These are phyloP conservation scores for Dynastes tityus DNA, from an alignment of 2,888 invertebrate genomes.

Conservation along the genomic window DNA sequence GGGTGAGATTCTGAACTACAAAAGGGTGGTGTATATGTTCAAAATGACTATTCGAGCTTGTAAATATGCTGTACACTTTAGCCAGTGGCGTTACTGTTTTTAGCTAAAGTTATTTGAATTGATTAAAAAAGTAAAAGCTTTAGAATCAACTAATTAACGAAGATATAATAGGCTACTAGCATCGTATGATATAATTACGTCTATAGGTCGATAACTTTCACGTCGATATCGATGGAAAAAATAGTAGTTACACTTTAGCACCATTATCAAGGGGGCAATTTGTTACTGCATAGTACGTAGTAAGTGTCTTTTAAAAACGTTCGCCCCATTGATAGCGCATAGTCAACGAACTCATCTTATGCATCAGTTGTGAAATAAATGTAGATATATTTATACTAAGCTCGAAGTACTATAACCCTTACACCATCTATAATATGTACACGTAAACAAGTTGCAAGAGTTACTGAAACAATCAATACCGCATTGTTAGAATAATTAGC, in stretches of 20 bases:
- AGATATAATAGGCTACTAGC: neutral
- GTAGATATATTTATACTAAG: constrained; percentile 18
- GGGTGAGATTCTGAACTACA: too few relatives aligned
- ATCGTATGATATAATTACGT: neutral
- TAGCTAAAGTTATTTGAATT: neutral
- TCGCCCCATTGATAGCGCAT: constrained; percentile 19
- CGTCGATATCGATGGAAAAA: neutral
- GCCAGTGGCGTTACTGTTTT: neutral
- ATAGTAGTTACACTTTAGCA: constrained; percentile 26
- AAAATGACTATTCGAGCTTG: too few relatives aligned
- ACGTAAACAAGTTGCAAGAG: constrained; percentile 7
- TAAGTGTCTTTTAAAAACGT: constrained; percentile 23
- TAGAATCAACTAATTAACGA: neutral
- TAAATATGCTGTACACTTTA: too few relatives aligned
- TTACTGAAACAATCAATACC: neutral
- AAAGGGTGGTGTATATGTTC: too few relatives aligned
- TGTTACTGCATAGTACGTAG: constrained; percentile 1
- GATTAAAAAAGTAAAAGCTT: neutral
- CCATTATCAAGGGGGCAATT: constrained; percentile 32
- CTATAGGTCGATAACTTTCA: constrained; percentile 31
- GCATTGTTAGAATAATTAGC: neutral
- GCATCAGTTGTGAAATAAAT: constrained; percentile 28
- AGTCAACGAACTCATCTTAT: constrained; percentile 39
- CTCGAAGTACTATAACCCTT: constrained; percentile 24
- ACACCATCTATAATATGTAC: neutral